These are phyloP conservation scores for Araneus ventricosus DNA, from an alignment of 1,140 invertebrate species.

Conservation along the genomic window DNA sequence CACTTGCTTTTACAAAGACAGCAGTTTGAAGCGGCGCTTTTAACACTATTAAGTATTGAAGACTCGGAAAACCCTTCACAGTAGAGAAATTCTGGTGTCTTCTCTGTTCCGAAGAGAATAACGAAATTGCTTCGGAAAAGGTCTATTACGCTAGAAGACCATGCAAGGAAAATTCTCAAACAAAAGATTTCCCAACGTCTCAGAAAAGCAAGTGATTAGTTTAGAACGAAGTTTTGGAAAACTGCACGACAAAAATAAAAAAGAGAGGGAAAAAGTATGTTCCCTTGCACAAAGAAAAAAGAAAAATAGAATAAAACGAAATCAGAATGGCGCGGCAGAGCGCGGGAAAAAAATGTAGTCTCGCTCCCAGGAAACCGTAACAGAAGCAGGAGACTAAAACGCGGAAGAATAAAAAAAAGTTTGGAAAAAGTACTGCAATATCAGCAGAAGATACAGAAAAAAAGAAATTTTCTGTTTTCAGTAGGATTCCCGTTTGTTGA, in stretches of 20 bases:
- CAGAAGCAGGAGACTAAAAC: neutral
- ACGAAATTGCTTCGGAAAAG: slow-evolving; percentile 7
- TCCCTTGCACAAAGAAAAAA: neutral
- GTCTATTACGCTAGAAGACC: slow-evolving; percentile 10
- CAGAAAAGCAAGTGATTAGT: neutral
- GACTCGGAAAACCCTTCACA: neutral
- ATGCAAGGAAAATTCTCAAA: slow-evolving; percentile 1
- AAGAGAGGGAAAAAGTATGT: neutral
- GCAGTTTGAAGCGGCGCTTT: neutral
- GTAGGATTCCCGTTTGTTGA: neutral
- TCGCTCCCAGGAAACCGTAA: slow-evolving; percentile 3
- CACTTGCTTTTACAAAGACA: no score
- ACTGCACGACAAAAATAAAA: neutral
- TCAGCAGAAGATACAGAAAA: neutral
- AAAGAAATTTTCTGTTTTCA: slow-evolving; percentile 17
- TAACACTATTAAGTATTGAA: neutral
- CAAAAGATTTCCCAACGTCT: neutral
- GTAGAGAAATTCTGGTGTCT: neutral
- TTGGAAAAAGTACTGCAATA: neutral
- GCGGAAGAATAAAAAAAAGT: neutral
- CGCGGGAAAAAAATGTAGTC: neutral
- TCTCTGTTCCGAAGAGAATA: neutral
- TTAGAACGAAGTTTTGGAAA: neutral
- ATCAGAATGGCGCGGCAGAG: neutral
- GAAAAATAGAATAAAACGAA: neutral